Conservation (phyloP, 2,113 vertebrate species). For the Pedionomus torquatus region DNA sequence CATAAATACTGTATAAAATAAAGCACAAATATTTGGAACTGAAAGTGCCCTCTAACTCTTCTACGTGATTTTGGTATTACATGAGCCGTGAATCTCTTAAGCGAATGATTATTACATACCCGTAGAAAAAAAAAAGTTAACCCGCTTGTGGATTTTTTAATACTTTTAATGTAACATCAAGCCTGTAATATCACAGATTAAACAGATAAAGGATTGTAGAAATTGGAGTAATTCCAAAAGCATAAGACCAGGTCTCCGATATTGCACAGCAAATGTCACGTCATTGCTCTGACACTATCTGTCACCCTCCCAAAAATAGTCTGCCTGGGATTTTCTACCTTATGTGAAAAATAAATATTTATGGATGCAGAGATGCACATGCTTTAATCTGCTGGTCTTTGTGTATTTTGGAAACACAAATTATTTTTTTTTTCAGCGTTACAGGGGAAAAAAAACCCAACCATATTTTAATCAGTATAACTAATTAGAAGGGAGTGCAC, state of each 20-base stretch:
- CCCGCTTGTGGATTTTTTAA: slow-evolving; percentile 32
- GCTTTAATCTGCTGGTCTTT: neutral
- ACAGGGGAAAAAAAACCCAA: neutral
- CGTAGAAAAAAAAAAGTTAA: neutral
- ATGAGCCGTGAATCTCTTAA: neutral
- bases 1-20: neutral
- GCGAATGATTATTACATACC: neutral
- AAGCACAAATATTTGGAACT: neutral
- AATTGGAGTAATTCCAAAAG: neutral
- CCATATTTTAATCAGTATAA: neutral
- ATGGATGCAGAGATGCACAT: neutral
- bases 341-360: neutral
- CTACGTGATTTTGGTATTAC: neutral
- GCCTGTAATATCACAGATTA: slow-evolving; percentile 40
- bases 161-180: slow-evolving; percentile 55
- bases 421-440: neutral
- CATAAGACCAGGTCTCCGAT: neutral
- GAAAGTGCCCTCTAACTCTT: neutral
- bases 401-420: neutral
- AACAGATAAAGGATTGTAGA: slow-evolving; percentile 20
- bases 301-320: neutral
- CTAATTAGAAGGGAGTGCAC: neutral
- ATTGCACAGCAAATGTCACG: neutral
- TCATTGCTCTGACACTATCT: slow-evolving; percentile 5
- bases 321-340: neutral